Base-by-base conservation (phyloP, 1,140 invertebrate species). In the Cydia strobilella region DNA sequence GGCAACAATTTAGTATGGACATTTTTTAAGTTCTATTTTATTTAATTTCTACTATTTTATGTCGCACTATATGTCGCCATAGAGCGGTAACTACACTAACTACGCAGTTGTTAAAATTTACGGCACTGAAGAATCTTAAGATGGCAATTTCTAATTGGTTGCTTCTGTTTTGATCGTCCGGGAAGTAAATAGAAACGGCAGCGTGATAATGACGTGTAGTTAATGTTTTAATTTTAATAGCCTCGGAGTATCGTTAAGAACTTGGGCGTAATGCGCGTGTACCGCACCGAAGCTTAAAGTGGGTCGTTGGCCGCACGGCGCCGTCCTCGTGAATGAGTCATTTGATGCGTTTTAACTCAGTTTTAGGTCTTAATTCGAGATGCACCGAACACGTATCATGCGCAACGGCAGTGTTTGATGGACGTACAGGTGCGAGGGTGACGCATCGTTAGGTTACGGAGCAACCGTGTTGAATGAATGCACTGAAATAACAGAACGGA, bases 221-320 rank as follows among this genome's bases (percentile, higher is more conserved):
- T 45, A 75, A 59, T 75, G 73, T 75, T 77, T 76, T 77, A 78
- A 82, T 75, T 77, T 76, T 77, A 78, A 82, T 82, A 73, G 78
- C 75, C 45, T 72, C 62, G 74, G 73, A 75, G 76, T 80, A 79
- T 62, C 75, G 18, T 62, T 75, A 73, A 75, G 39, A 62, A 59
- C 75, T 81, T 78, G 73, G 76, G 78, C 79, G 79, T 78, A 79
- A 79, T 81, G 76, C 79, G 73, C 80, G 81, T 83, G 75, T 82
- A 84, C 79, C 76, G 78, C 83, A 79, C 76, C 84, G 77, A 90
- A 59, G 54, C 54, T 59, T n/a, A 59, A 59, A 90, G 83, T 92
- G 83, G 89, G 90, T 89, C 89, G 86, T 88, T 90, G 89, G 86
- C 90, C 90, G 87, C 88, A 89, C 87, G 77, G 74, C 74, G 80